Evolutionary conservation across 2,888 invertebrate genomes (phyloP).

Genomic region (Branchellion lobata): DNA sequence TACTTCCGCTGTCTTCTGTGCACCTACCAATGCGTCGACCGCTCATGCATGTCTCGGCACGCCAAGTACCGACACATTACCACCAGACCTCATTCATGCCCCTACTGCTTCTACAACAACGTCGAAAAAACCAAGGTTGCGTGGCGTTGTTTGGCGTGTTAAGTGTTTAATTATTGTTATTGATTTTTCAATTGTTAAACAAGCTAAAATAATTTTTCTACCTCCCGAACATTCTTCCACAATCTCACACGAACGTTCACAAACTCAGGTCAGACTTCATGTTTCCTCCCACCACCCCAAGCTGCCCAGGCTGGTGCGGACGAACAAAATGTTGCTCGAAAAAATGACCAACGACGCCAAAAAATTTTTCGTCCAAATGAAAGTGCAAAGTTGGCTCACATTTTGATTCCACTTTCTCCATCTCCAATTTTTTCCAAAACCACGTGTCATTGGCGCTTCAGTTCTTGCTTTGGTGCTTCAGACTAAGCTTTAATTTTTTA

Average conservation of each 20-base stretch:
- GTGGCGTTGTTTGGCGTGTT: too few species aligned
- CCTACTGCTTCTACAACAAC: conserved; percentile 50
- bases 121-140: conserved; percentile 52
- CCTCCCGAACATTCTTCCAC: conserved; percentile 7
- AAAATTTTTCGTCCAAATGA: conserved; percentile 34
- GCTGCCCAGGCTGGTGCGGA: conserved; percentile 27
- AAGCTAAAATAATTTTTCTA: too few species aligned
- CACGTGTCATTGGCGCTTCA: conserved; percentile 58
- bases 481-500: too few species aligned
- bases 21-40: conserved; percentile 47
- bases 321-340: conserved; percentile 37
- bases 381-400: conserved; percentile 56
- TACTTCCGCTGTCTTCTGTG: conserved; percentile 48
- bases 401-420: conserved; percentile 58
- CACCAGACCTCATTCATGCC: conserved; percentile 49
- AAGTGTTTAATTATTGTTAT: not conserved
- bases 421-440: conserved; percentile 55
- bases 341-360: conserved; percentile 42
- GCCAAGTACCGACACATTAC: conserved; percentile 50
- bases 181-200: not conserved
- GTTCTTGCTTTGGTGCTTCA: too few species aligned
- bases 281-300: conserved; percentile 33
- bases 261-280: conserved; percentile 34
- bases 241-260: too few species aligned
- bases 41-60: conserved; percentile 50